phyloP scores from a whole-genome alignment of 2,797 vertebrate species.

The Myotis vivesi region DNA sequence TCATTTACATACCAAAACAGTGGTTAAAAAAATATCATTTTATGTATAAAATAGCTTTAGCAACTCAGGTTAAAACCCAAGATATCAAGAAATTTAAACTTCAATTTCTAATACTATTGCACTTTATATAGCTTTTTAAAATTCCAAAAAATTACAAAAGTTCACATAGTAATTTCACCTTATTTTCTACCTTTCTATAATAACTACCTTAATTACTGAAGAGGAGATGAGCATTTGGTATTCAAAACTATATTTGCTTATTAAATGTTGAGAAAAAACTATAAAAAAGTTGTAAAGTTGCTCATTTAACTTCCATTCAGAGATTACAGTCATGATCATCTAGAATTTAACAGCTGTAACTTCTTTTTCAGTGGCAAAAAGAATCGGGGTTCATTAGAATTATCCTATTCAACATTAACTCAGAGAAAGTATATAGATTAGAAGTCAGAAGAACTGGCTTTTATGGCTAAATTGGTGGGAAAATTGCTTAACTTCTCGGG shows the following conservation, averaged over 20 bases:
- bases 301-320: background rate
- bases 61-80: conserved; percentile 29
- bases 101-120: conserved; percentile 11
- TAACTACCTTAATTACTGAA: background rate
- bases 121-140: background rate
- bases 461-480: background rate
- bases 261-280: conserved; percentile 25
- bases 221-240: background rate
- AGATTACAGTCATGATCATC: background rate
- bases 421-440: background rate
- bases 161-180: background rate
- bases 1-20: background rate
- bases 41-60: background rate
- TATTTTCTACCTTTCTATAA: conserved; percentile 16
- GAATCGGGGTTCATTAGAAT: background rate
- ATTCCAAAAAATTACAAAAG: background rate
- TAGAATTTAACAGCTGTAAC: conserved; percentile 29
- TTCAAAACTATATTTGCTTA: background rate
- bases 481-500: conserved; percentile 1
- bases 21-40: background rate
- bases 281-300: background rate
- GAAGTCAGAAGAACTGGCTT: background rate
- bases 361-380: conserved; percentile 41
- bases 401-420: background rate
- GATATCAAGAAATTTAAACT: background rate